phyloP scores from a whole-genome alignment of 2,888 invertebrate species.

The Nezara viridula region DNA sequence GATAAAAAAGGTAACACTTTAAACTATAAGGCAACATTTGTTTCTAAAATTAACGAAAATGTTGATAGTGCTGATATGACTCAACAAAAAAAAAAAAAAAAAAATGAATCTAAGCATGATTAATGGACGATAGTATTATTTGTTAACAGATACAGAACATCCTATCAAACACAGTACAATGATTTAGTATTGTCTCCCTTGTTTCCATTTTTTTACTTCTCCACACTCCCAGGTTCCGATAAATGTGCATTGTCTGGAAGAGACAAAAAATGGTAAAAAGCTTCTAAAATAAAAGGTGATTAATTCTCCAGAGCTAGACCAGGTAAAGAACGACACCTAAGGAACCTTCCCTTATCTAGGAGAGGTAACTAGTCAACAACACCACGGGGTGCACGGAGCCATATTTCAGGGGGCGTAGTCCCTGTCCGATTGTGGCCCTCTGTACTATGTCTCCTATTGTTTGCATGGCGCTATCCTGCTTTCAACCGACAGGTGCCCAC shows the following conservation, averaged over 20 bases:
- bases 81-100: too few relatives aligned
- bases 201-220: not conserved
- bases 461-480: not conserved
- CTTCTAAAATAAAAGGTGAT: slow-evolving; percentile 36
- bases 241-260: slow-evolving; percentile 3
- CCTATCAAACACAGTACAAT: not conserved
- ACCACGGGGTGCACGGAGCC: slow-evolving; percentile 4
- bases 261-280: slow-evolving; percentile 28
- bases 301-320: not conserved
- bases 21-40: too few relatives aligned
- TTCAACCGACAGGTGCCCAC: not conserved
- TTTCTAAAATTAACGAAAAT: too few relatives aligned
- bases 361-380: slow-evolving; percentile 40
- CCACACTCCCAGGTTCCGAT: not conserved
- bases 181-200: not conserved
- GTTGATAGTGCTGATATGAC: too few relatives aligned
- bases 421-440: not conserved
- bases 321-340: slow-evolving; percentile 37
- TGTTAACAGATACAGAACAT: not conserved
- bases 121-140: too few relatives aligned
- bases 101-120: too few relatives aligned
- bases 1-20: too few relatives aligned
- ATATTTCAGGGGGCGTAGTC: slow-evolving; percentile 42
- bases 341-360: slow-evolving; percentile 14
- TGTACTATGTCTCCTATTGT: not conserved